Percentiles rank a stretch among this genome's conserved stretches.
These are phyloP conservation scores for Acipenser ruthenus DNA, from an alignment of 2,797 vertebrate genomes.

Conservation along the genomic window DNA sequence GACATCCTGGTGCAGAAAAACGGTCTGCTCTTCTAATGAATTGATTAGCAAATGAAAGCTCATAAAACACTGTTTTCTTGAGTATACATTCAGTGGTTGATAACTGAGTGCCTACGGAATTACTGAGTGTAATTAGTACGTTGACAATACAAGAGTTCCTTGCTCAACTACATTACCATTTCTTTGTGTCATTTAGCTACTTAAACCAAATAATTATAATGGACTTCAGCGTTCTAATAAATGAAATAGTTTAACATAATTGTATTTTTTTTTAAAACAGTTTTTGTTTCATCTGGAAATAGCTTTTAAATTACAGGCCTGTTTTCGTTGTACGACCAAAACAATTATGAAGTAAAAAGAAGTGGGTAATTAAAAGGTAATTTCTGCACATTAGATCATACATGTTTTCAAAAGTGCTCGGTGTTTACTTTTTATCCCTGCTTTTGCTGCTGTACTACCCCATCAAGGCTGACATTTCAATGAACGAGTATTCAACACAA, in stretches of 20 bases:
- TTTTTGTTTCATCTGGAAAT: slow-evolving; percentile 72
- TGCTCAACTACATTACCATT: slow-evolving; percentile 18
- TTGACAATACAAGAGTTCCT: slow-evolving; percentile 8
- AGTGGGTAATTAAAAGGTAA: slow-evolving; percentile 75
- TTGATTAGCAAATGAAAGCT: not conserved
- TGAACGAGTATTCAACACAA: slow-evolving; percentile 91
- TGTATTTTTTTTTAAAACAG: slow-evolving; percentile 29
- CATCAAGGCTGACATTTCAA: slow-evolving; percentile 97
- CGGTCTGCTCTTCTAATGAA: not conserved
- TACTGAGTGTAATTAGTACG: slow-evolving; percentile 13
- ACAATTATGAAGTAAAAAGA: slow-evolving; percentile 82
- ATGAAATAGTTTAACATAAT: slow-evolving; percentile 28
- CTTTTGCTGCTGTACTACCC: slow-evolving; percentile 59
- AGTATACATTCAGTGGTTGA: not conserved
- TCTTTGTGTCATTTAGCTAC: slow-evolving; percentile 18
- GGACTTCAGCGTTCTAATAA: slow-evolving; percentile 26
- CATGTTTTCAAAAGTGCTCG: slow-evolving; percentile 60
- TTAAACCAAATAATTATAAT: slow-evolving; percentile 32
- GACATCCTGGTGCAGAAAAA: slow-evolving; percentile 1
- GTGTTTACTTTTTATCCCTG: slow-evolving; percentile 62
- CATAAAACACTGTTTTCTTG: not conserved
- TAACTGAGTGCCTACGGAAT: not conserved
- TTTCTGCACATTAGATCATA: slow-evolving; percentile 83
- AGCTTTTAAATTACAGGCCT: slow-evolving; percentile 65
- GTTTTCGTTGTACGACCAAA: slow-evolving; percentile 70